Percentiles rank a stretch among this genome's conserved stretches.
Evolutionary conservation across 1,140 invertebrate species (phyloP).

Genomic region (Heliconius melpomene): DNA sequence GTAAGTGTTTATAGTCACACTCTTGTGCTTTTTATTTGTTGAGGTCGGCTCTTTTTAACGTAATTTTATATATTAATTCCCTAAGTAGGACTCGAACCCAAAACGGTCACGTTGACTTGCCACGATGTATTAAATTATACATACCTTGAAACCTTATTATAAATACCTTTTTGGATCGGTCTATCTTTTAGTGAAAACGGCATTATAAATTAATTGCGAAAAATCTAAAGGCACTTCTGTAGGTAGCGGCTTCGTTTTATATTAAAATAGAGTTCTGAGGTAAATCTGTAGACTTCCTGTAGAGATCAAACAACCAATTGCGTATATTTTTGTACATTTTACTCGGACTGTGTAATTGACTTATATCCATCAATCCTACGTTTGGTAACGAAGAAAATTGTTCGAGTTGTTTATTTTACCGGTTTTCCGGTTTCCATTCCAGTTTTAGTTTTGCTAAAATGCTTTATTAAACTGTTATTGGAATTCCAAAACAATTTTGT

Average conservation of each 20-base stretch:
- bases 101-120: too few relatives aligned
- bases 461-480: constrained; percentile 22
- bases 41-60: too few relatives aligned
- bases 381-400: constrained; percentile 9
- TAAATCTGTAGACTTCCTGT: neutral
- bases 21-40: too few relatives aligned
- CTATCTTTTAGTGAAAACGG: neutral
- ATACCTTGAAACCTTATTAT: neutral
- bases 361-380: neutral
- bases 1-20: too few relatives aligned
- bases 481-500: constrained; percentile 17
- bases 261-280: too few relatives aligned
- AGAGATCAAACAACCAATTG: neutral
- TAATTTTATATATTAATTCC: too few relatives aligned
- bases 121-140: neutral
- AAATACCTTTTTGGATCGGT: neutral
- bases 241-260: too few relatives aligned
- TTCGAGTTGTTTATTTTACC: constrained; percentile 5
- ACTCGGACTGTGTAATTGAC: neutral
- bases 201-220: too few relatives aligned
- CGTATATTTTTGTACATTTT: neutral
- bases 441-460: constrained; percentile 4
- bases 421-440: constrained; percentile 1
- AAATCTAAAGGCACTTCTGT: too few relatives aligned
- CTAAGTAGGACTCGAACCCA: too few relatives aligned